Conservation (phyloP, 1,140 invertebrate species). For the Neomicropteryx cornuta region DNA sequence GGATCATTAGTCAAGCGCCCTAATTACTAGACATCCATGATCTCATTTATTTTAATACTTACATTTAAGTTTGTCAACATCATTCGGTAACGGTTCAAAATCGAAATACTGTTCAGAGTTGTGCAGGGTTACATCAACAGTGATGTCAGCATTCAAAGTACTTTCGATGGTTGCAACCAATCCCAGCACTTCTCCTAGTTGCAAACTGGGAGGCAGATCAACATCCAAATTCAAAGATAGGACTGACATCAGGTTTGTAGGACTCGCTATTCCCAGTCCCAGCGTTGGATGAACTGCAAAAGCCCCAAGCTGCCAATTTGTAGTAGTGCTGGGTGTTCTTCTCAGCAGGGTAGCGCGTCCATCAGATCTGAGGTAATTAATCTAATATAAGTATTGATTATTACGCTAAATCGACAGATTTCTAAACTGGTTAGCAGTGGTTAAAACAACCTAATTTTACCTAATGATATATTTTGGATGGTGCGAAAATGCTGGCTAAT, state of each 20-base stretch:
- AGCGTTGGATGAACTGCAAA: conserved; percentile 79
- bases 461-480: too few relatives aligned
- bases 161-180: conserved; percentile 90
- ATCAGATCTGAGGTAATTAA: conserved; percentile 27
- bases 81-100: conserved; percentile 51
- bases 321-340: conserved; percentile 78
- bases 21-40: neutral
- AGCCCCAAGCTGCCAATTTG: conserved; percentile 85
- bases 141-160: conserved; percentile 69
- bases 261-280: conserved; percentile 71
- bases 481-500: too few relatives aligned
- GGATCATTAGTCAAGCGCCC: neutral
- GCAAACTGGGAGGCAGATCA: conserved; percentile 82
- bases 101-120: conserved; percentile 73
- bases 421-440: too few relatives aligned
- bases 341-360: conserved; percentile 44
- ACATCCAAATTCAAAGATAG: conserved; percentile 36
- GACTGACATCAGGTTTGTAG: conserved; percentile 71
- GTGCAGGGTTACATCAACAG: conserved; percentile 73
- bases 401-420: too few relatives aligned
- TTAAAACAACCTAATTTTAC: too few relatives aligned
- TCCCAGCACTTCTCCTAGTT: conserved; percentile 81
- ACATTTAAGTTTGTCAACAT: conserved; percentile 38
- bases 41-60: conserved; percentile 11
- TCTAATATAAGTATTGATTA: too few relatives aligned